These are phyloP conservation scores for Agrypnus murinus DNA, from an alignment of 2,888 invertebrate genomes.

Conservation along the genomic window DNA sequence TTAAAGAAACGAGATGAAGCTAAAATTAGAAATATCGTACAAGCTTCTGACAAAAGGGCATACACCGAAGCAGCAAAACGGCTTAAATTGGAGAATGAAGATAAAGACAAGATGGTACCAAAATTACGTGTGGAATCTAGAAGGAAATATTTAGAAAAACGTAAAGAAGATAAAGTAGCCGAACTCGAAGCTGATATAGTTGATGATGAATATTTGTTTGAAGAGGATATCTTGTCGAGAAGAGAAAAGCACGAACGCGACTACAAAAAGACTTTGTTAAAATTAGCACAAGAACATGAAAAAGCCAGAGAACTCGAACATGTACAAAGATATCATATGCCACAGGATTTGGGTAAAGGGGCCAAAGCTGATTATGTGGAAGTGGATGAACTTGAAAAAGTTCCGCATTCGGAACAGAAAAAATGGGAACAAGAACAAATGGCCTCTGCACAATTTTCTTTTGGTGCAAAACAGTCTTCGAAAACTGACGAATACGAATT, in stretches of 20 bases:
- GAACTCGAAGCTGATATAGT: slow-evolving; percentile 95
- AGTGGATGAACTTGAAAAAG: slow-evolving; percentile 89
- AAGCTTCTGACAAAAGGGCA: slow-evolving; percentile 79
- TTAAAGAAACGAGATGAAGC: slow-evolving; percentile 92
- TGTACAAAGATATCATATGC: slow-evolving; percentile 96
- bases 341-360: slow-evolving; percentile 87
- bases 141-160: slow-evolving; percentile 94
- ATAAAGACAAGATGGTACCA: slow-evolving; percentile 89
- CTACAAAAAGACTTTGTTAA: slow-evolving; percentile 92
- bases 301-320: slow-evolving; percentile 94
- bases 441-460: slow-evolving; percentile 91
- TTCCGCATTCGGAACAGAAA: slow-evolving; percentile 88
- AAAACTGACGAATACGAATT: slow-evolving; percentile 90
- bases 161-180: slow-evolving; percentile 96
- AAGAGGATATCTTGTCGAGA: slow-evolving; percentile 90
- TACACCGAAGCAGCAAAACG: slow-evolving; percentile 93
- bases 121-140: slow-evolving; percentile 93
- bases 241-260: slow-evolving; percentile 88
- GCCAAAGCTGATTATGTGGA: slow-evolving; percentile 85
- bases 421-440: slow-evolving; percentile 99
- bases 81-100: slow-evolving; percentile 89
- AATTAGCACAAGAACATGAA: slow-evolving; percentile 96
- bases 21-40: slow-evolving; percentile 86
- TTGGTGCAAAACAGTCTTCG: slow-evolving; percentile 87
- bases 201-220: slow-evolving; percentile 97